Evolutionary conservation across 2,888 invertebrate species (phyloP), one percentile per base, ranked within the genome.

Genomic region (Arenicola marina): DNA sequence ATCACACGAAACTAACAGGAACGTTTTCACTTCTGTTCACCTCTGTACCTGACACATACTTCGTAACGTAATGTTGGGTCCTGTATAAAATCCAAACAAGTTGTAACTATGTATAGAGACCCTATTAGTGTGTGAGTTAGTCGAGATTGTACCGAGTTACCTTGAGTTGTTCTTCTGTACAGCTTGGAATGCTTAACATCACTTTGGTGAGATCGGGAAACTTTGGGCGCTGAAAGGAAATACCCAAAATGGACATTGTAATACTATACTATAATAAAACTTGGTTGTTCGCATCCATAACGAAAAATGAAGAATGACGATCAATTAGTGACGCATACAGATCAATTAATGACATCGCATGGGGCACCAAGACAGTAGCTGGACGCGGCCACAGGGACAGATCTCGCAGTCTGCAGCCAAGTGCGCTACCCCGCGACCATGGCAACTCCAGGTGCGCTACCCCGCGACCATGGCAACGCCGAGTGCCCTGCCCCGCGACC

Each of bases 161-260:
- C 73, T 72, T 91, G 68, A 94, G 84, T 83, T 92, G 91, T 26
- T 90, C 88, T 75, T 79, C 57, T 71, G 75, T 18, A 87, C 85
- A 0, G 88, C 85, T 61, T 71, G 94, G 93, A 75, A 94, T 90
- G 77, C 91, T 90, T 76, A 91, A 89, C 84, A 92, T 86, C 61
- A 79, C 65, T 11, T 51, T 61, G 4, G 51, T 86, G 56, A 92
- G 87, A 74, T 88, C 87, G 0, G 91, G 89, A 83, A 91, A 93
- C 63, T 87, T 86, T 0, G 92, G 92, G 64, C 93, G 28, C 63
- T 63, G 63, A 24, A 53, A 53, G 45, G n/a, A n/a, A 7, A 57
- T 18, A 21, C 38, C 18, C 38, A 38, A 11, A 48, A 11, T 48
- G 48, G 7, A 21, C 7, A 11, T 7, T 18, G 7, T 7, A 48